phyloP scores from a whole-genome alignment of 2,113 vertebrate species.

The Rhagologus leucostigma region DNA sequence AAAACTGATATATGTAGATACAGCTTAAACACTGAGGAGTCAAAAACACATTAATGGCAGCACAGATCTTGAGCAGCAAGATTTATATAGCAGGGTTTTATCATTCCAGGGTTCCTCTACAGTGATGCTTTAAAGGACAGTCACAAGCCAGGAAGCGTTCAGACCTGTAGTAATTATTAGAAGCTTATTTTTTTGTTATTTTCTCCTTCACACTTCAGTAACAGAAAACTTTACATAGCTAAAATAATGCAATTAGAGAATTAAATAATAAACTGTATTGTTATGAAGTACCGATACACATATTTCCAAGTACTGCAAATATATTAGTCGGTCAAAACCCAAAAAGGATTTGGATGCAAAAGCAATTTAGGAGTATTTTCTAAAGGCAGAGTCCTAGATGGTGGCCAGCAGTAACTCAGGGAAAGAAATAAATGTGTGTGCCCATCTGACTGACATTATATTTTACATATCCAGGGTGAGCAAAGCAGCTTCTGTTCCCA shows the following conservation, averaged over 20 bases:
- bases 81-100: background rate
- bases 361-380: background rate
- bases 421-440: background rate
- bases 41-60: background rate
- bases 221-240: background rate
- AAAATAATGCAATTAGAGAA: background rate
- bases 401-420: background rate
- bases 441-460: background rate
- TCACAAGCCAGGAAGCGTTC: background rate
- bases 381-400: background rate
- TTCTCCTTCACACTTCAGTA: background rate
- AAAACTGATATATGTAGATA: background rate
- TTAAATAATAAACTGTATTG: background rate
- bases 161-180: background rate
- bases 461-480: background rate
- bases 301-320: background rate
- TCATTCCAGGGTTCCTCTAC: background rate
- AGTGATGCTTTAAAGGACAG: background rate
- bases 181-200: background rate
- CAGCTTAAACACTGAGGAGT: background rate
- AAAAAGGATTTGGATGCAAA: background rate
- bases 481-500: background rate
- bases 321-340: background rate
- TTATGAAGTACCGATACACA: background rate
- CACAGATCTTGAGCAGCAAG: background rate